Evolutionary conservation across 2,113 vertebrate species (phyloP), one percentile per base, ranked within the genome.

Genomic region (Tenebrosternarchus preto): DNA sequence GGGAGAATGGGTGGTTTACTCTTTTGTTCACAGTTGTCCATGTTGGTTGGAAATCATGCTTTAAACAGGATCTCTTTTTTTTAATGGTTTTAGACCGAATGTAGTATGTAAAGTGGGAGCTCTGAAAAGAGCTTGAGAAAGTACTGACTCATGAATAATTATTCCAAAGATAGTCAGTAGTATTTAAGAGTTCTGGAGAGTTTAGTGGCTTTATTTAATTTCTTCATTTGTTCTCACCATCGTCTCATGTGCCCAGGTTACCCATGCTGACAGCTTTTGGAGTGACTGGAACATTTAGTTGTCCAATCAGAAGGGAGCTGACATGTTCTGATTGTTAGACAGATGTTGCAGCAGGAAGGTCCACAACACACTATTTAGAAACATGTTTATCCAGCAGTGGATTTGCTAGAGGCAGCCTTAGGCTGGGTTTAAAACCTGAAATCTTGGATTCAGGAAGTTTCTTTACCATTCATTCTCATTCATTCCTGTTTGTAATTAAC

Each of bases 281-380:
- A 31, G 22, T 78, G 86, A 86, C 88, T 24, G 39, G 90, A 93
- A 90, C 91, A 91, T 92, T 92, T 92, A 92, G 90, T 88, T 87
- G 85, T 82, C 82, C 91, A 89, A 90, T 89, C 91, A 92, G 88
- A 69, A 84, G 89, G 27, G 85, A 91, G 88, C 85, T 77, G 84
- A 87, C 63, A 72, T 85, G 83, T 87, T 78, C 71, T 67, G 88
- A 86, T 88, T 86, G 84, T 29, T 9, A 55, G 91, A 89, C 86
- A 73, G 80, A 88, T 89, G 87, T 91, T 78, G 86, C 7, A 22
- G 56, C 85, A 89, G 87, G 88, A 85, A 83, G 82, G 74, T 86
- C 85, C 84, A 78, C 87, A 77, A 84, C 61, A 85, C 87, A 84
- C 84, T 90, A 87, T 88, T 90, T 83, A 86, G 87, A 87, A 88